Evolutionary conservation across 2,888 invertebrate genomes (phyloP).

Genomic region (Caenorhabditis macrosperma): DNA sequence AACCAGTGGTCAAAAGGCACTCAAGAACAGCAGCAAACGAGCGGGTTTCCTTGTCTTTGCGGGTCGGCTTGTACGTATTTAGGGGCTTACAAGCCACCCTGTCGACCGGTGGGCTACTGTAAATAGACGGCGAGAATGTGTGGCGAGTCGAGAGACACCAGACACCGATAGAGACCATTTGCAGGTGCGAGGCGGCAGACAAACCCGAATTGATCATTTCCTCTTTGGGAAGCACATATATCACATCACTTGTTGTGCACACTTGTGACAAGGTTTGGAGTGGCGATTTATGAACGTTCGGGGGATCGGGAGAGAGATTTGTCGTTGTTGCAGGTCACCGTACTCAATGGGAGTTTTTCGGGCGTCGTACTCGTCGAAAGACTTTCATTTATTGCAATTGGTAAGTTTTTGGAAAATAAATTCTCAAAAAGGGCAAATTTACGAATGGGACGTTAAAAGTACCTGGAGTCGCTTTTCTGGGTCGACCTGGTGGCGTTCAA

Average conservation of each 20-base stretch:
- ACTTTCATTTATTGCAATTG: slow-evolving; percentile 61
- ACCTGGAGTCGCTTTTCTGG: too few species aligned
- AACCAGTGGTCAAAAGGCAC: slow-evolving; percentile 2
- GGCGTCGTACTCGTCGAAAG: slow-evolving; percentile 62
- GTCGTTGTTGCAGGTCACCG: slow-evolving; percentile 56
- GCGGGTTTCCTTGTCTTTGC: slow-evolving; percentile 13
- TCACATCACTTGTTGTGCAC: slow-evolving; percentile 68
- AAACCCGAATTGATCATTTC: slow-evolving; percentile 62
- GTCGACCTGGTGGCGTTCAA: too few species aligned
- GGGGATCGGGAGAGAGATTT: too few species aligned
- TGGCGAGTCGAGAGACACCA: background rate
- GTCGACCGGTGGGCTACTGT: slow-evolving; percentile 32
- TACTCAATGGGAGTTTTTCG: slow-evolving; percentile 67
- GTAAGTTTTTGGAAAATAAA: slow-evolving; percentile 41
- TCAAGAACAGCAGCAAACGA: background rate
- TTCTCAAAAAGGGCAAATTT: too few species aligned
- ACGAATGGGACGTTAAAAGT: too few species aligned
- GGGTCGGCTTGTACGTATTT: slow-evolving; percentile 49
- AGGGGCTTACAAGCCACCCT: slow-evolving; percentile 53
- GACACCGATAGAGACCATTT: slow-evolving; percentile 19
- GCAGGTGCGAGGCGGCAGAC: slow-evolving; percentile 66
- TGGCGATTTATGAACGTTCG: background rate
- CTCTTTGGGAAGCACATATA: slow-evolving; percentile 67
- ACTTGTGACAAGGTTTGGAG: slow-evolving; percentile 61
- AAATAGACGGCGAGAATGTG: slow-evolving; percentile 17